phyloP scores from a whole-genome alignment of 2,888 invertebrate genomes.

The Carabus problematicus region DNA sequence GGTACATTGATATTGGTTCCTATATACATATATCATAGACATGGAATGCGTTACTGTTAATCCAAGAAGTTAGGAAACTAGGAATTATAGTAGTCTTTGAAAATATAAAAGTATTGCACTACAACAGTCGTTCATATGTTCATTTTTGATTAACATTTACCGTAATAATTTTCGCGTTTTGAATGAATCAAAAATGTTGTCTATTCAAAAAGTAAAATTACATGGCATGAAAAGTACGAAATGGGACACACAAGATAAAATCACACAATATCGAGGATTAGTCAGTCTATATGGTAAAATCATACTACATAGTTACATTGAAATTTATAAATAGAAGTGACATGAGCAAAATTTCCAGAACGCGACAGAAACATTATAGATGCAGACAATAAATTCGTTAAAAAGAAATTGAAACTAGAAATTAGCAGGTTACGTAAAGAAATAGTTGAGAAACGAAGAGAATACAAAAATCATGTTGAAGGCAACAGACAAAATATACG shows the following conservation, averaged over 20 bases:
- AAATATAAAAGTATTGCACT: too few relatives aligned
- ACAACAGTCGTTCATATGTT: too few relatives aligned
- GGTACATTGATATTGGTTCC: too few relatives aligned
- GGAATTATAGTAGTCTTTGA: too few relatives aligned
- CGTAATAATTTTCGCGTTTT: too few relatives aligned
- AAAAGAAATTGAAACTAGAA: conserved; percentile 64
- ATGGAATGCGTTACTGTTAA: too few relatives aligned
- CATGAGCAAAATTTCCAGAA: conserved; percentile 54
- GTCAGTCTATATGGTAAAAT: conserved; percentile 66
- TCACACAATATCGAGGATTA: conserved; percentile 70
- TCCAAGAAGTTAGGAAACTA: background rate
- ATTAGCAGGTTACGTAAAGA: conserved; percentile 65
- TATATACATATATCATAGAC: too few relatives aligned
- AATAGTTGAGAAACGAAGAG: conserved; percentile 63
- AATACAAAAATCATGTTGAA: conserved; percentile 65
- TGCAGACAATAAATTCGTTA: conserved; percentile 62
- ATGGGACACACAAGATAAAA: conserved; percentile 72
- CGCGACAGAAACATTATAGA: conserved; percentile 69
- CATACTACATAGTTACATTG: conserved; percentile 6
- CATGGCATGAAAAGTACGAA: conserved; percentile 71
- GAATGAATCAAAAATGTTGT: conserved; percentile 1
- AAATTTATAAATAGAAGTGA: conserved; percentile 18
- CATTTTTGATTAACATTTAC: background rate
- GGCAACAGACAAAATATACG: conserved; percentile 68
- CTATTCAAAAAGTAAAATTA: conserved; percentile 12